These are phyloP conservation scores for Lissocephala sabroskyi DNA, from an alignment of 2,888 invertebrate species.

Conservation along the genomic window DNA sequence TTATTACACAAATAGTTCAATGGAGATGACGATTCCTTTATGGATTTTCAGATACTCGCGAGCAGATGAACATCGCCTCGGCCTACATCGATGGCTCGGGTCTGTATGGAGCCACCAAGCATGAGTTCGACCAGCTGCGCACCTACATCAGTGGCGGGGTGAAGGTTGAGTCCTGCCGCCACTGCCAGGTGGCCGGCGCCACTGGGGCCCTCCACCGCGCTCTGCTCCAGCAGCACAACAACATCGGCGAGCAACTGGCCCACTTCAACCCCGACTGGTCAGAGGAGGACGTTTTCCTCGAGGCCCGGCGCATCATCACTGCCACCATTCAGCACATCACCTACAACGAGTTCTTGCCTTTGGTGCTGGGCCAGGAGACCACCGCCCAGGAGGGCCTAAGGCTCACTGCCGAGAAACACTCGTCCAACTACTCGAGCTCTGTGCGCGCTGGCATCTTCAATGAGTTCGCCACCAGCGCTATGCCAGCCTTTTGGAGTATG, in stretches of 20 bases:
- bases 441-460: slow-evolving; percentile 85
- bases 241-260: slow-evolving; percentile 81
- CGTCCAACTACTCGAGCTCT: slow-evolving; percentile 85
- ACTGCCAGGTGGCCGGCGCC: slow-evolving; percentile 78
- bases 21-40: too few species aligned
- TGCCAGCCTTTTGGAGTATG: slow-evolving; percentile 84
- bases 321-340: slow-evolving; percentile 90
- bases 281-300: slow-evolving; percentile 83
- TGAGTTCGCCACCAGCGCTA: slow-evolving; percentile 82
- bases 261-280: slow-evolving; percentile 85
- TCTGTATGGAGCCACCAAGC: slow-evolving; percentile 83
- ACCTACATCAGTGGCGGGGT: slow-evolving; percentile 82
- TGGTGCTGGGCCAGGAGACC: slow-evolving; percentile 77
- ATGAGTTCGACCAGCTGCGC: slow-evolving; percentile 79
- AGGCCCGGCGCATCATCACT: slow-evolving; percentile 82
- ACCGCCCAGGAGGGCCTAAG: slow-evolving; percentile 74
- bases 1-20: too few species aligned
- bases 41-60: slow-evolving; percentile 76
- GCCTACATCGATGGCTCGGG: slow-evolving; percentile 88
- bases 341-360: slow-evolving; percentile 86
- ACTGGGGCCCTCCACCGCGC: slow-evolving; percentile 82
- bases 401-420: slow-evolving; percentile 82
- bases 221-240: slow-evolving; percentile 84
- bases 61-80: slow-evolving; percentile 90
- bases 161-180: slow-evolving; percentile 78